These are phyloP conservation scores for Ctenoplectra terminalis DNA, from an alignment of 1,140 invertebrate species.

Conservation along the genomic window DNA sequence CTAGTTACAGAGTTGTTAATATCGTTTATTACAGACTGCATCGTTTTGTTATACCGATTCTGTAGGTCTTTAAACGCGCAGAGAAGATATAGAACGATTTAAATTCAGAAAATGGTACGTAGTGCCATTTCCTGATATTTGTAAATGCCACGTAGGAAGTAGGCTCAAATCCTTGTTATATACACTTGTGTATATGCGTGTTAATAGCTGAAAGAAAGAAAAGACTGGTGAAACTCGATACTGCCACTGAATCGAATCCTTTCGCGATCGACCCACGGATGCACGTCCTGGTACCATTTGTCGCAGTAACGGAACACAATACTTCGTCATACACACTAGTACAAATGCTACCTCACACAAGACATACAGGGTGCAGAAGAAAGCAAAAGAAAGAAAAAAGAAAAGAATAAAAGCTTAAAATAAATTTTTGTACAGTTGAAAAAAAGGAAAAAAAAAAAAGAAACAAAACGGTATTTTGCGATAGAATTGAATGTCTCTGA, in stretches of 20 bases:
- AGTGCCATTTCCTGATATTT: neutral
- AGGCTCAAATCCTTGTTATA: neutral
- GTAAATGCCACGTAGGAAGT: neutral
- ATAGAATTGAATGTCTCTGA: constrained; percentile 34
- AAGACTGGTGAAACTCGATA: constrained; percentile 48
- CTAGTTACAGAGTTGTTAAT: constrained; percentile 26
- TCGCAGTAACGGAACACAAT: constrained; percentile 68
- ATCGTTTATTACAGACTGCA: constrained; percentile 3
- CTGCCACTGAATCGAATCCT: constrained; percentile 54
- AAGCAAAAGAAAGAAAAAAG: constrained; percentile 38
- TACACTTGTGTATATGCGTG: neutral
- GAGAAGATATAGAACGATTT: neutral
- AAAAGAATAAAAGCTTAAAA: constrained; percentile 8
- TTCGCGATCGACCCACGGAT: constrained; percentile 24
- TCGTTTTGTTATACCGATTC: neutral
- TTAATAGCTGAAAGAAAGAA: neutral
- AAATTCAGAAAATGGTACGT: neutral
- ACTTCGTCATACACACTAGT: constrained; percentile 76
- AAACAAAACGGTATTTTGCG: constrained; percentile 57
- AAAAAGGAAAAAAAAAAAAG: neutral
- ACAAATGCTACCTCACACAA: constrained; percentile 82
- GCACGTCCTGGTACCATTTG: constrained; percentile 14
- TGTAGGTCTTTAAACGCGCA: neutral
- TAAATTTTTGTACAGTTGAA: constrained; percentile 59
- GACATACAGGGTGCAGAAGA: constrained; percentile 81